phyloP scores from a whole-genome alignment of 2,113 vertebrate genomes.

The Istiophorus platypterus region DNA sequence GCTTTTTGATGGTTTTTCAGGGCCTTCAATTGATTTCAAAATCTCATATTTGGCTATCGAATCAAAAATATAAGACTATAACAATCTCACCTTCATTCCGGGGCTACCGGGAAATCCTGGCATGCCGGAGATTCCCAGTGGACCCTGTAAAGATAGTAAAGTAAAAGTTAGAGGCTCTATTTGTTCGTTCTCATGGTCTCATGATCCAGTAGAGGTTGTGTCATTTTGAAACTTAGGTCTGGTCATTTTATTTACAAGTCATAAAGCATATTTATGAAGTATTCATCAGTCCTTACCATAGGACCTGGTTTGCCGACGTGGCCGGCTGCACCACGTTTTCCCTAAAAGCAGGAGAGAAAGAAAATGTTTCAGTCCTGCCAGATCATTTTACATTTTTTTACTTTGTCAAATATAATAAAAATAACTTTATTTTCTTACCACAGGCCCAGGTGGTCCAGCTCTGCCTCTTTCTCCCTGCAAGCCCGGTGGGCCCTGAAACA shows the following conservation, averaged over 20 bases:
- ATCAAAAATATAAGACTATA: no score
- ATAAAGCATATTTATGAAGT: neutral
- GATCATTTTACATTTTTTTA: neutral
- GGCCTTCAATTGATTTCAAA: neutral
- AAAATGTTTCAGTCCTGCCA: neutral
- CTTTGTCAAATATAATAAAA: neutral
- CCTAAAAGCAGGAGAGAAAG: conserved; percentile 79
- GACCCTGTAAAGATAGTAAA: no score
- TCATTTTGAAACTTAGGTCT: no score
- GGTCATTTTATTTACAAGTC: neutral
- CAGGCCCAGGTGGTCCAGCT: conserved; percentile 88
- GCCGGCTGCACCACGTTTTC: conserved; percentile 91
- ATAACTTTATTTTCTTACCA: conserved; percentile 83
- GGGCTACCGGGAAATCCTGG: conserved; percentile 93
- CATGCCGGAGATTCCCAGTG: conserved; percentile 91
- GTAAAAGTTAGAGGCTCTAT: no score
- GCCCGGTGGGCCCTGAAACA: conserved; percentile 90
- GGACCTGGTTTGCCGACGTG: conserved; percentile 92
- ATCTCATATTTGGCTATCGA: neutral
- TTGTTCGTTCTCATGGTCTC: no score
- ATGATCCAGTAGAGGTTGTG: no score
- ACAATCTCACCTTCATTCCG: conserved; percentile 91
- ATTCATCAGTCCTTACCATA: conserved; percentile 73
- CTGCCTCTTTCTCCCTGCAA: conserved; percentile 95
- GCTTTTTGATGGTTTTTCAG: neutral